Base-by-base conservation (phyloP, 2,888 invertebrate species). In the Dryobotodes eremita region DNA sequence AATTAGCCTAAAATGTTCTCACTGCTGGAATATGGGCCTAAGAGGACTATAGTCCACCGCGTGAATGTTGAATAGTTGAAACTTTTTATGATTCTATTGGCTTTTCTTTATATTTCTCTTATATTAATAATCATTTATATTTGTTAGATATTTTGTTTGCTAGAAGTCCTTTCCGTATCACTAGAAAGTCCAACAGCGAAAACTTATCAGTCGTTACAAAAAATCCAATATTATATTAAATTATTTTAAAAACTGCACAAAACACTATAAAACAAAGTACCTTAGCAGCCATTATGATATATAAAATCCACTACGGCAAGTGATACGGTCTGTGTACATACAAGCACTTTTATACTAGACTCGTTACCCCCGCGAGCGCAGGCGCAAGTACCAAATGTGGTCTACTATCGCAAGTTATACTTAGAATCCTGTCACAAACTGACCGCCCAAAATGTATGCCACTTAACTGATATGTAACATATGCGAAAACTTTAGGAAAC, bases 241-340 rank as follows among this genome's bases (percentile, higher is more conserved):
- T 78, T 66, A 61, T 68, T 62, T 78, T 20, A 10, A 46, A 75
- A 82, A 85, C 72, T 64, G 36, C 73, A 83, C 46, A 79, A 23
- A 79, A 74, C 80, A 88, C 85, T 84, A 81, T 84, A 86, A 86
- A 90, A 88, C 80, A 82, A 89, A 91, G 90, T 96, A 96, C 96
- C 96, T 96, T 96, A 92, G 96, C 95, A 94, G 96, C 96, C 96
- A 96, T 96, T 95, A 93, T 95, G 93, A 90, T 93, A 92, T 95
- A 94, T 94, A 92, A 94, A 94, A 92, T 94, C 92, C 94, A 93
- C 94, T 92, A 92, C 93, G 91, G 91, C 95, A 94, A 96, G 94
- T 96, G 96, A 96, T 96, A 95, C 94, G 78, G 90, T 88, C 89
- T 90, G 89, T 90, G 91, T 92, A 92, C 89, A 90, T 89, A 91